Base-by-base conservation (phyloP, 2,113 vertebrate genomes). In the Hippocampus barbouri region DNA sequence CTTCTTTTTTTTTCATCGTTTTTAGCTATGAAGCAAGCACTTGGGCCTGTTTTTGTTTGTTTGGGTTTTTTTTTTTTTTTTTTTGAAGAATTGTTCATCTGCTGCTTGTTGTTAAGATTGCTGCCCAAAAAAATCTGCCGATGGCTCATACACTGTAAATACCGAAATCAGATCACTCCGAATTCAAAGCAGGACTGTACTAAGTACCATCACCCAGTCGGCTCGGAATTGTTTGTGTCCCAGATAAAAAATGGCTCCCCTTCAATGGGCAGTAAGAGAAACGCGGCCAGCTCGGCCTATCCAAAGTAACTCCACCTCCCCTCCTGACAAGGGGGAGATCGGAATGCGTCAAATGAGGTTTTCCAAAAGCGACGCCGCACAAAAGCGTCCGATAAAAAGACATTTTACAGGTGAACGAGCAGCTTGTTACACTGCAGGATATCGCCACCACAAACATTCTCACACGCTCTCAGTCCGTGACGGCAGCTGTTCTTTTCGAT, bases 401-500 rank as follows among this genome's bases (percentile, higher is more conserved):
- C 7, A 60, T 4, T 77, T 86, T 73, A 80, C 78, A 81, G 84
- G 83, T 86, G 74, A 84, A 82, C 68, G 70, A 75, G 53, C 65
- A 49, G 57, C 73, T 77, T 83, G 79, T 75, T 74, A 74, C 76
- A 18, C 84, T 3, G 68, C 85, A 49, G 80, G 84, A 65, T 63
- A 18, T 70, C 70, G 3, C 70, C 73, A 61, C 62, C 63, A 0
- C 49, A 72, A 64, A 69, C 27, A 23, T 66, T 60, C 45, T 54
- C 64, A 53, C 45, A 38, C 38, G 25, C 68, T 75, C 69, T 67
- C 59, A 4, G 66, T 69, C 63, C 56, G 57, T 20, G 49, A 23
- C 25, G 41, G 64, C 41, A 47, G 64, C 64, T 47, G 43, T 25
- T 25, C 64, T 47, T 66, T 66, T 18, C n/a, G 23, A 66, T 12